Evolutionary conservation across 2,888 invertebrate species (phyloP), one percentile per base, ranked within the genome.

Genomic region (Aspidapion aeneum): DNA sequence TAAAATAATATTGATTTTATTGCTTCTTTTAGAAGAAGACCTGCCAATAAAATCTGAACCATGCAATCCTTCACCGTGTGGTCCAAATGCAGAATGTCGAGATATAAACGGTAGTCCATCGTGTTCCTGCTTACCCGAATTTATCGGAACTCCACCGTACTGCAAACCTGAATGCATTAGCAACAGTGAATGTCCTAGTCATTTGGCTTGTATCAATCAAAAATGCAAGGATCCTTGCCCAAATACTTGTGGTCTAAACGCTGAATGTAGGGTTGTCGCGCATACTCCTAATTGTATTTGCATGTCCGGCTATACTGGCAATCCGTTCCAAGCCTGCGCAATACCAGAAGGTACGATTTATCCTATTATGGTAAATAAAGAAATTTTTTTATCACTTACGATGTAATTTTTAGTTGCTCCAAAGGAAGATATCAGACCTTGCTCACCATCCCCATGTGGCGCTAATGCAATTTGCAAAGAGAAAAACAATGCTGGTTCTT

Each of bases 81-180:
- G 86, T n/a, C 82, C 83, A 7, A 85, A 86, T 70, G 85, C 91
- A 12, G 82, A 87, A 72, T 94, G 94, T 70, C 84, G 80, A 67
- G 84, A 84, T 35, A 79, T 83, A 49, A 86, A 87, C 66, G 84
- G 84, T 70, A 79, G 82, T 56, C 85, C 89, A 17, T 83, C 86
- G 17, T 91, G 91, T 72, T 84, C 87, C n/a, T 93, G 93, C 75
- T 81, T 88, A 65, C 83, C 87, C 51, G 87, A 87, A 66, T 90
- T 87, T 75, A 84, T 88, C 64, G 93, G 93, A 49, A 81, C 84
- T 17, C 90, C 94, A 55, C 89, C 88, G 16, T 85, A 85, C 64
- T 93, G 93, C 75, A 84, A 85, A 66, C 91, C 93, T 0, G 92
- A 93, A 80, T 92, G 91, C 77, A 82, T 89, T 18, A 85, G 87